These are phyloP conservation scores for Aegithalos caudatus DNA, from an alignment of 2,113 vertebrate genomes.

Conservation along the genomic window DNA sequence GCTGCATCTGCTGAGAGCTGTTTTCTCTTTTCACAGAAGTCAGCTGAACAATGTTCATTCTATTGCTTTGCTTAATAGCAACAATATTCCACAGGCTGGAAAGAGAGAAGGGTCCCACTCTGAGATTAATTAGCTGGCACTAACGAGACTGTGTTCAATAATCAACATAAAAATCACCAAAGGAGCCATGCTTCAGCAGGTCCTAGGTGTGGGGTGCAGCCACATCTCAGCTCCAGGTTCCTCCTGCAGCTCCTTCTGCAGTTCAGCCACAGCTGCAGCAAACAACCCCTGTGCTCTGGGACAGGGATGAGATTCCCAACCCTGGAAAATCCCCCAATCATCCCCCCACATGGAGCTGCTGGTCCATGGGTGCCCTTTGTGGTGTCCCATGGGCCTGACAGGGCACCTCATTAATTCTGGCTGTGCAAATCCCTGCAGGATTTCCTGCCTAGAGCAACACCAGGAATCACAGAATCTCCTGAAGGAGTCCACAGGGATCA, in stretches of 20 bases:
- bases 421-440: not conserved
- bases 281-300: not conserved
- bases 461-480: not conserved
- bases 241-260: not conserved
- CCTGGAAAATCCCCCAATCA: not conserved
- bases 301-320: not conserved
- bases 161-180: not conserved
- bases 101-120: not conserved
- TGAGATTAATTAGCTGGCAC: not conserved
- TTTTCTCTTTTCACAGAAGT: not conserved
- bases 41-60: not conserved
- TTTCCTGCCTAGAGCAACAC: not conserved
- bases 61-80: not conserved
- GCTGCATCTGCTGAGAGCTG: not conserved
- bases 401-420: rapidly evolving
- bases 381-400: not conserved
- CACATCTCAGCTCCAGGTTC: not conserved
- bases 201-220: not conserved
- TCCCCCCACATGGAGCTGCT: not conserved
- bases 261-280: not conserved
- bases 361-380: not conserved
- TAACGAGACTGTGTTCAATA: not conserved
- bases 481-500: not conserved
- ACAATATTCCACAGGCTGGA: not conserved
- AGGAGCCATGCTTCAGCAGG: not conserved